These are phyloP conservation scores for Euleptes europaea DNA, from an alignment of 2,113 vertebrate genomes.

Conservation along the genomic window DNA sequence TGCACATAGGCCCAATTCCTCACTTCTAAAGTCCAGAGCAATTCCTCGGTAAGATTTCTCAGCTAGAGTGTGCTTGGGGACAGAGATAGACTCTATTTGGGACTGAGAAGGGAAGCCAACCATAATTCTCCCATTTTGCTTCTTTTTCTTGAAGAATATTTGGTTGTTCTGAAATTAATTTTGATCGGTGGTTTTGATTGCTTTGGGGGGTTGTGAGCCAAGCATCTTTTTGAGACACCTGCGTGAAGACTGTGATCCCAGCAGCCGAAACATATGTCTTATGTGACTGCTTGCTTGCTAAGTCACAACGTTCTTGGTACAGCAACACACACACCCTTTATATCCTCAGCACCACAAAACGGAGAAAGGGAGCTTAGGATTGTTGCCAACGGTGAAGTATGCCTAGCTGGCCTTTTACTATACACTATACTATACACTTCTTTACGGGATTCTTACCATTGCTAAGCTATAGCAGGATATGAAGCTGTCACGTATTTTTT, in stretches of 20 bases:
- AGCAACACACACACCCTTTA: background rate
- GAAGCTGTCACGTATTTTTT: too few species aligned
- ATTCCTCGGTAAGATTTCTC: too few species aligned
- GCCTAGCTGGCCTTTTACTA: background rate
- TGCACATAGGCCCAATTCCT: too few species aligned
- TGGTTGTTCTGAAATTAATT: background rate
- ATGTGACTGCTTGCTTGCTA: background rate
- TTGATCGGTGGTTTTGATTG: background rate
- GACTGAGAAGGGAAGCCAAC: background rate
- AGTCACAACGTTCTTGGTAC: too few species aligned
- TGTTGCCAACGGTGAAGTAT: background rate
- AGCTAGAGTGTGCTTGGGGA: too few species aligned
- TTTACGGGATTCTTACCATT: background rate
- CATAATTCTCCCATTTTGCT: constrained; percentile 20
- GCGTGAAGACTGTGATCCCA: background rate
- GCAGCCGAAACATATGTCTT: background rate
- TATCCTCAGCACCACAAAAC: too few species aligned
- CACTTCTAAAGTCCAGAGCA: too few species aligned
- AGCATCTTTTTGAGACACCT: background rate
- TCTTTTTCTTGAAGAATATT: background rate
- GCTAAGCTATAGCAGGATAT: too few species aligned
- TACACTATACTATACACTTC: background rate
- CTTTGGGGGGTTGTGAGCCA: background rate
- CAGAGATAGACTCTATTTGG: background rate
- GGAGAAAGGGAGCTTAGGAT: constrained; percentile 13